Conservation (phyloP, 2,797 vertebrate species). For the Okamejei kenojei region DNA sequence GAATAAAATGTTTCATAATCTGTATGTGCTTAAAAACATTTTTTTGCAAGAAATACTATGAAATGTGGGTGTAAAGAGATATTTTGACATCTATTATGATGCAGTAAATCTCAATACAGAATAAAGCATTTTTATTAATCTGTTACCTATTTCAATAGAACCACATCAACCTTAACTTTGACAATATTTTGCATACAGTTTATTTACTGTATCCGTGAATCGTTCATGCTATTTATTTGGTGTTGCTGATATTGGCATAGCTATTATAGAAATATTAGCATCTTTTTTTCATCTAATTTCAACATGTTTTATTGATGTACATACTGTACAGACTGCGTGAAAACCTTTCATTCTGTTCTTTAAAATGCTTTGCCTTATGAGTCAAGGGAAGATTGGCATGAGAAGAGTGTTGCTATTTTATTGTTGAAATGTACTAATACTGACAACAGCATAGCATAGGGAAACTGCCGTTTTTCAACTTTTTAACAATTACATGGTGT, state of each 20-base stretch:
- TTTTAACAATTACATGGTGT: background rate
- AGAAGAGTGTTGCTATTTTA: background rate
- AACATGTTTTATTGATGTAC: background rate
- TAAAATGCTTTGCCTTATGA: background rate
- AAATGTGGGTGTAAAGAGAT: slow-evolving; percentile 11
- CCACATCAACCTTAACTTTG: background rate
- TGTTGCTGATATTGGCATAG: background rate
- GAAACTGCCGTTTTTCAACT: background rate
- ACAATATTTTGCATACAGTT: background rate
- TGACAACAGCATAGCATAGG: background rate
- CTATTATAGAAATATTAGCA: background rate
- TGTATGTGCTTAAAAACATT: slow-evolving; percentile 7
- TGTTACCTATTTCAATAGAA: background rate
- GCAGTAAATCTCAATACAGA: background rate
- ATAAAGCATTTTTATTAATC: background rate
- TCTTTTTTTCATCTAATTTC: background rate
- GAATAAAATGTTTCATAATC: slow-evolving; percentile 17
- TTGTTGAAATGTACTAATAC: background rate
- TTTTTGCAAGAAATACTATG: background rate
- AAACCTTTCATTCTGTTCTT: background rate
- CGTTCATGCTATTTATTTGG: background rate
- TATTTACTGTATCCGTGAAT: background rate
- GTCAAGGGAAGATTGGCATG: too few species aligned
- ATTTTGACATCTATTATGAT: slow-evolving; percentile 16
- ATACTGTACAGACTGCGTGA: background rate